Base-by-base conservation (phyloP, 2,113 vertebrate genomes). In the Melanerpes formicivorus region DNA sequence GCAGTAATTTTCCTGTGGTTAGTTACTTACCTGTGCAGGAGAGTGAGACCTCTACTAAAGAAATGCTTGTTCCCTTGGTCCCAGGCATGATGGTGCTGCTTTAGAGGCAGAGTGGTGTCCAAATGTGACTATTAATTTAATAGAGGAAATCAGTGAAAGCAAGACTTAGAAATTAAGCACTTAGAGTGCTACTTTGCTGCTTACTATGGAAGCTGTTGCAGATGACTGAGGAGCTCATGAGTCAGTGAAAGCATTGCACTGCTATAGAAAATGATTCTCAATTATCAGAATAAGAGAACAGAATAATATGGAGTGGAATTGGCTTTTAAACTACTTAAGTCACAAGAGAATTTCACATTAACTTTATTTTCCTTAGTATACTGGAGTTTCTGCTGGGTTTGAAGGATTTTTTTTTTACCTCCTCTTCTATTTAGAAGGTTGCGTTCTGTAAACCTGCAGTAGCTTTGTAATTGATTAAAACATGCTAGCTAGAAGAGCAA, bases 221-320 rank as follows among this genome's bases (percentile, higher is more conserved):
- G 0, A 32, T 89, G 80, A 82, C n/a, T 84, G 89, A 93, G 76
- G 54, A 88, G n/a, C 5, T 2, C 64, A 77, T 95, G 93, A 93
- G 93, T 93, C 91, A 93, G 91, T 95, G 86, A 96, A 91, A 96
- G 87, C 73, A 65, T 62, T 74, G 34, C 80, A 78, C 48, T 80
- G 37, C 84, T 93, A 54, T 30, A 72, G 87, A 87, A 94, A 89
- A 93, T 95, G 4, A 44, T 84, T 93, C 78, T 89, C 72, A 92
- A 54, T 94, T 95, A 89, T 80, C 69, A 89, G 84, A 89, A 72
- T 56, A 88, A 77, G 64, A 78, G 37, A 25, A 77, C 25, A 90
- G 26, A 77, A 50, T 64, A 90, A 80, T 84, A 67, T 1, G 9
- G 79, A 87, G 32, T 48, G 26, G 56, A 87, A 69, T 62, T 80